A percentile compares a stretch with the other conserved stretches of the same genome.
These are phyloP conservation scores for Manis crassicaudata DNA, from an alignment of 2,797 vertebrate genomes.

Conservation along the genomic window DNA sequence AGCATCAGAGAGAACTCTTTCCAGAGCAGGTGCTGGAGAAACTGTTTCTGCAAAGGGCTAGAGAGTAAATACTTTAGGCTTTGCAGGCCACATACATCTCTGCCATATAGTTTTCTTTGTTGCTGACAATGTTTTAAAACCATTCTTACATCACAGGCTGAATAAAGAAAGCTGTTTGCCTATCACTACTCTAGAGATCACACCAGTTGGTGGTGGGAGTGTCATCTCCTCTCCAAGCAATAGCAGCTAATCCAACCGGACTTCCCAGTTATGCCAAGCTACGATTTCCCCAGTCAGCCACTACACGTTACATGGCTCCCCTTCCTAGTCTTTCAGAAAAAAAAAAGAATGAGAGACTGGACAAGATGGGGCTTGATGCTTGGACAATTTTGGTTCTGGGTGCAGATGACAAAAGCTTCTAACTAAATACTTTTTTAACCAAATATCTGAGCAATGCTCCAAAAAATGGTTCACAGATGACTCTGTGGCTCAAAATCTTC, in stretches of 20 bases:
- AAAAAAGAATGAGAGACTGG: background rate
- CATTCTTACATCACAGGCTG: background rate
- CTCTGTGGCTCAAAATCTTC: background rate
- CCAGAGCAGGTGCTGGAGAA: background rate
- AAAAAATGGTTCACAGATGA: background rate
- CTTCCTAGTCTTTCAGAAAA: background rate
- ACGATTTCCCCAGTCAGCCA: background rate
- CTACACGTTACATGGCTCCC: background rate
- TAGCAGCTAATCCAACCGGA: background rate
- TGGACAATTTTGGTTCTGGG: background rate
- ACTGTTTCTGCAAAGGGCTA: background rate
- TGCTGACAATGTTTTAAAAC: background rate
- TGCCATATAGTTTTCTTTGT: background rate
- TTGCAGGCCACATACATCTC: background rate
- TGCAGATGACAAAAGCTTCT: background rate
- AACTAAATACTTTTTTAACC: background rate
- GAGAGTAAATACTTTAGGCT: background rate
- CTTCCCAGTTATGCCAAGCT: background rate
- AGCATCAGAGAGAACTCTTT: background rate
- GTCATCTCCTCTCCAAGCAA: background rate
- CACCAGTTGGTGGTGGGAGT: background rate
- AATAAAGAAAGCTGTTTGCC: background rate
- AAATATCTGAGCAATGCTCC: background rate
- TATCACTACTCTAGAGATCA: background rate
- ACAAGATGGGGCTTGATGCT: background rate